A percentile compares a stretch with the other conserved stretches of the same genome.
These are phyloP conservation scores for Mermis nigrescens DNA, from an alignment of 2,888 invertebrate genomes.

Conservation along the genomic window DNA sequence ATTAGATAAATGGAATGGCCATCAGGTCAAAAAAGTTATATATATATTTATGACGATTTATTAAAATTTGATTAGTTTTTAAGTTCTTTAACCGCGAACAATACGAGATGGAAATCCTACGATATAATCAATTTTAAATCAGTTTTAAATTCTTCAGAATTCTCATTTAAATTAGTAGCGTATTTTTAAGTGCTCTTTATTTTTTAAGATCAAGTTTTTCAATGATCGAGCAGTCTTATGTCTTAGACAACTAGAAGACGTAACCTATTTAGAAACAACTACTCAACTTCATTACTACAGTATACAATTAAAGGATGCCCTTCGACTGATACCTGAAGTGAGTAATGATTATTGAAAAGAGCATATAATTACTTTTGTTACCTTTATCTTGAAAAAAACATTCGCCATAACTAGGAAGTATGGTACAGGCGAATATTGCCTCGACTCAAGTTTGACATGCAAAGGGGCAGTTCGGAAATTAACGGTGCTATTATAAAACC, in stretches of 20 bases:
- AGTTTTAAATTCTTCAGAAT: no score
- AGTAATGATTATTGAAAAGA: constrained; percentile 38
- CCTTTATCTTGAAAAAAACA: no score
- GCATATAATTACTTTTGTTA: neutral
- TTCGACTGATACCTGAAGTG: constrained; percentile 60
- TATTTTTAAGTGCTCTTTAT: no score
- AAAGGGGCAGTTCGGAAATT: neutral
- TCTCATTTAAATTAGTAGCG: no score
- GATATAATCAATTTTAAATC: no score
- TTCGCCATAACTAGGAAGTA: no score
- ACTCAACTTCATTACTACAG: constrained; percentile 75
- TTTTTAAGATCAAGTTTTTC: constrained; percentile 41
- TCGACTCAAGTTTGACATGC: neutral
- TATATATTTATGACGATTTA: no score
- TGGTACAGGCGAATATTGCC: neutral
- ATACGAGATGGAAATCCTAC: no score
- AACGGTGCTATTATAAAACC: neutral
- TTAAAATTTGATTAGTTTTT: no score
- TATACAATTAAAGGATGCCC: constrained; percentile 55
- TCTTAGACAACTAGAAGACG: constrained; percentile 73
- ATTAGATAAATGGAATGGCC: no score
- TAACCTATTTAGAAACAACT: constrained; percentile 70
- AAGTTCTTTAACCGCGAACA: no score
- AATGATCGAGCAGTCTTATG: constrained; percentile 76
- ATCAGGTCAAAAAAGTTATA: no score